Conservation (phyloP, 1,140 invertebrate genomes). For the Macrobrachium nipponense region DNA sequence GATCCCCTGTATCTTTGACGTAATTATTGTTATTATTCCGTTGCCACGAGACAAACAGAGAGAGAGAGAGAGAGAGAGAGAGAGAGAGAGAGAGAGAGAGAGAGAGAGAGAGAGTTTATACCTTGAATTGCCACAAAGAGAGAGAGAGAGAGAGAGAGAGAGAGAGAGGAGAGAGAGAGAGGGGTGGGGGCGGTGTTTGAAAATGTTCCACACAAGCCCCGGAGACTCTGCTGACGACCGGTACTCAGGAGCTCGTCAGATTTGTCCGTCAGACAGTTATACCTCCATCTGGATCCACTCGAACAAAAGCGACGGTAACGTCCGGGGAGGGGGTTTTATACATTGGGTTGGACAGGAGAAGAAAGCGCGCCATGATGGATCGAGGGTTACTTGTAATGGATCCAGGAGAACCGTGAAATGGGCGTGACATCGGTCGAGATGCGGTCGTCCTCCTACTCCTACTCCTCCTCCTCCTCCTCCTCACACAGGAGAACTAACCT, state of each 20-base stretch:
- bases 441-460: too few relatives aligned
- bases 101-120: background rate
- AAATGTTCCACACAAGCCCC: background rate
- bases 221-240: too few relatives aligned
- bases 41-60: background rate
- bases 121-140: too few relatives aligned
- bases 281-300: too few relatives aligned
- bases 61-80: constrained; percentile 17
- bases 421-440: too few relatives aligned
- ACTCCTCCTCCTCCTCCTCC: too few relatives aligned
- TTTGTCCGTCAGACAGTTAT: too few relatives aligned
- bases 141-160: background rate
- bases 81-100: background rate
- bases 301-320: background rate
- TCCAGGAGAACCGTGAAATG: too few relatives aligned
- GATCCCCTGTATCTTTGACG: too few relatives aligned
- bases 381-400: too few relatives aligned
- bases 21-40: background rate
- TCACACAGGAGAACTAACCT: too few relatives aligned
- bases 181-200: background rate
- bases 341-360: background rate
- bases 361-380: background rate
- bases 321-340: background rate
- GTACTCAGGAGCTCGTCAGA: too few relatives aligned
- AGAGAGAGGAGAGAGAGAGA: background rate